These are phyloP conservation scores for Rhynchonycteris naso DNA, from an alignment of 2,797 vertebrate species.

Conservation along the genomic window DNA sequence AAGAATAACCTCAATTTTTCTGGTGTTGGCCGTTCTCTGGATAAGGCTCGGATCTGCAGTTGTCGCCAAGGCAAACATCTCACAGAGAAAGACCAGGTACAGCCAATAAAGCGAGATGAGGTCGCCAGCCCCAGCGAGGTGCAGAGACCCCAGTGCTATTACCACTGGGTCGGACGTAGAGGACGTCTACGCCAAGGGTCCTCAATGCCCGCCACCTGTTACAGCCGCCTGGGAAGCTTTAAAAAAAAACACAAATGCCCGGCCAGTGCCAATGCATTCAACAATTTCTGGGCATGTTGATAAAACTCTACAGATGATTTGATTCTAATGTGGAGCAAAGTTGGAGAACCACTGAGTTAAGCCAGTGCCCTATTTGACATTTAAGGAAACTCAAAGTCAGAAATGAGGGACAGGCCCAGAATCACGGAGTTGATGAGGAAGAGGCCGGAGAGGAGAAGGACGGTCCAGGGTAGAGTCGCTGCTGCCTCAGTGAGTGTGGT, in stretches of 20 bases:
- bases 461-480: background rate
- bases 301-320: background rate
- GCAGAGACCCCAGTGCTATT: background rate
- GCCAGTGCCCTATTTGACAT: background rate
- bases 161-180: background rate
- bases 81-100: background rate
- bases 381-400: background rate
- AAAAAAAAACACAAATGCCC: background rate
- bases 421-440: background rate
- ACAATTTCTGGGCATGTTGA: background rate
- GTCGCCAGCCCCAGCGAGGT: background rate
- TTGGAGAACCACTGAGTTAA: background rate
- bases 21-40: background rate
- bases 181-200: no score
- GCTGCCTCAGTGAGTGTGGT: background rate
- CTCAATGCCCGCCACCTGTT: background rate
- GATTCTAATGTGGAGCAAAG: background rate
- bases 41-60: background rate
- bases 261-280: fast-evolving
- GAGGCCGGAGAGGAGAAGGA: background rate
- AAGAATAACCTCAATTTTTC: background rate
- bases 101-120: background rate
- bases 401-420: background rate
- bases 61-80: background rate
- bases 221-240: background rate